phyloP scores from a whole-genome alignment of 2,797 vertebrate genomes.

The Pseudocheirus occidentalis region DNA sequence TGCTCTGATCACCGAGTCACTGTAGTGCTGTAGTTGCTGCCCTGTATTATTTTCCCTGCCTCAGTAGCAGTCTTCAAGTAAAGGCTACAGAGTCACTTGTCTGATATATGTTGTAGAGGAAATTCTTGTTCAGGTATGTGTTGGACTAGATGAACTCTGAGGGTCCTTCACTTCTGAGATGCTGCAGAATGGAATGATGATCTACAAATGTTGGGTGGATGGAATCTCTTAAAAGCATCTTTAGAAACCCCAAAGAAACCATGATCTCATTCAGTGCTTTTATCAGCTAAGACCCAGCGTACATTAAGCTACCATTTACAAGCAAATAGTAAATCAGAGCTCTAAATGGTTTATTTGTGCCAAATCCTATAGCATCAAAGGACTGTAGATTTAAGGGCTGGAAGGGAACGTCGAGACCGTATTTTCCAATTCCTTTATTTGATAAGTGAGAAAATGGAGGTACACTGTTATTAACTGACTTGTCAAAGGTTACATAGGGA shows the following conservation, averaged over 20 bases:
- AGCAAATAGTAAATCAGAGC: not conserved
- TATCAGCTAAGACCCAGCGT: not conserved
- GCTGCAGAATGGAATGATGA: not conserved
- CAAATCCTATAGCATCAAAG: not conserved
- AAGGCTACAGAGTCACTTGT: not conserved
- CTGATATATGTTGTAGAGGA: not conserved
- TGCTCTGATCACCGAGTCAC: not conserved
- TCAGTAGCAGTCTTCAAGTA: not conserved
- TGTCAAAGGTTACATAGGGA: not conserved
- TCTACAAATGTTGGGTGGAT: not conserved
- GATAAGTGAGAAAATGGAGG: not conserved
- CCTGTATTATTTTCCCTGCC: not conserved
- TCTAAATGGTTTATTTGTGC: not conserved
- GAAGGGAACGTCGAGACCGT: not conserved
- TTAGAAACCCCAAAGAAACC: not conserved
- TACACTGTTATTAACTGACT: not conserved
- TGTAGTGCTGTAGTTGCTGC: no score
- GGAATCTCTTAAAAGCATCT: not conserved
- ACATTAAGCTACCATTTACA: not conserved
- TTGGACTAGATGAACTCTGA: no score
- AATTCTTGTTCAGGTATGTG: not conserved
- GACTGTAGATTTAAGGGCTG: not conserved
- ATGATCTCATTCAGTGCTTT: not conserved
- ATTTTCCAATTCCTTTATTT: not conserved
- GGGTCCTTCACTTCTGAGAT: not conserved